Conservation (phyloP, 1,140 invertebrate genomes). For the Muscidifurax raptorellus region DNA sequence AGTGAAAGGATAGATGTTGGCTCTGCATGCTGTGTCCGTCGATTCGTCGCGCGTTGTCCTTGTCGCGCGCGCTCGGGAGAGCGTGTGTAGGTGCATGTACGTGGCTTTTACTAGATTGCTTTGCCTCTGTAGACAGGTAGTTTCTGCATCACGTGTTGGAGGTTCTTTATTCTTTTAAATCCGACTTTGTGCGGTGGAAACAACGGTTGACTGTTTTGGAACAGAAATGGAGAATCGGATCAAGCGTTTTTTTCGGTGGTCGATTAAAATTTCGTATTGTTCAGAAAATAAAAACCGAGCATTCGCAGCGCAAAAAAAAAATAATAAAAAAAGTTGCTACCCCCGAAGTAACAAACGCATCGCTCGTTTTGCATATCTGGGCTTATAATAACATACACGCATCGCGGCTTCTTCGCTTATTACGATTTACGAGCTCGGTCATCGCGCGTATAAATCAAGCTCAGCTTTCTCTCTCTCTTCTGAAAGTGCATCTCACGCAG, state of each 20-base stretch:
- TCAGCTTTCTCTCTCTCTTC: conserved; percentile 3
- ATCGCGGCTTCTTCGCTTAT: neutral
- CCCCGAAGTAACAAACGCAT: neutral
- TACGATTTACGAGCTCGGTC: conserved; percentile 11
- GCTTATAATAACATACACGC: neutral
- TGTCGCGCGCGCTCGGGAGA: neutral
- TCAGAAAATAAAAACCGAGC: no score
- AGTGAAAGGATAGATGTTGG: conserved; percentile 8
- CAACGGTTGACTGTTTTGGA: no score
- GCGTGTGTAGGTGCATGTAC: neutral
- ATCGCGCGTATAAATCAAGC: conserved; percentile 57
- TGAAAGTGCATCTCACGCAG: conserved; percentile 3
- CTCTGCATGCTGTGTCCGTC: neutral
- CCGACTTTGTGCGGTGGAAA: neutral
- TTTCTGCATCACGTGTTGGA: no score
- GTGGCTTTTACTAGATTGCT: conserved; percentile 10
- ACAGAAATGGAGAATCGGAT: no score
- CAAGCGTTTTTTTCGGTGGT: no score
- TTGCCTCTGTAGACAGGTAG: neutral
- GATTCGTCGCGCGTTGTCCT: neutral
- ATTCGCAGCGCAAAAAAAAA: no score
- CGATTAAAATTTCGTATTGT: no score
- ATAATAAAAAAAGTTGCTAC: no score
- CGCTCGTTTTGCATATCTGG: neutral
- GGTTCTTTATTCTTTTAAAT: no score